phyloP scores from a whole-genome alignment of 2,888 invertebrate genomes.

The Spodoptera picta region DNA sequence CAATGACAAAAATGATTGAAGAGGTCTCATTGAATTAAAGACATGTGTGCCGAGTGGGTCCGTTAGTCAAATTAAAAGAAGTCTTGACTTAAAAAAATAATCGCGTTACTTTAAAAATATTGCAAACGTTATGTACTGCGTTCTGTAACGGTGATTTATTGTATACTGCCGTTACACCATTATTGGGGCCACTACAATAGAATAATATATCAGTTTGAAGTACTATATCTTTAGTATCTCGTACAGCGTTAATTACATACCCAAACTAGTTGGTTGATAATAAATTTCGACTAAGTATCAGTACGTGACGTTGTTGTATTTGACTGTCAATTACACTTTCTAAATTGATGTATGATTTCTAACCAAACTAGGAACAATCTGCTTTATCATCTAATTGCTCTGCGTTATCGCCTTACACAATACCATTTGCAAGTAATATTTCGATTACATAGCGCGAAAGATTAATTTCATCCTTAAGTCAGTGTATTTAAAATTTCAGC shows the following conservation, averaged over 20 bases:
- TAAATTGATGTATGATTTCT: conserved; percentile 50
- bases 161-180: conserved; percentile 22
- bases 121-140: conserved; percentile 9
- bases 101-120: conserved; percentile 12
- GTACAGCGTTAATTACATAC: conserved; percentile 37
- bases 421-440: conserved; percentile 26
- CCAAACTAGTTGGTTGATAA: conserved; percentile 12
- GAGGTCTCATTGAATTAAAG: conserved; percentile 29
- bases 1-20: conserved; percentile 20
- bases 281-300: conserved; percentile 33
- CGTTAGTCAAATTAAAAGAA: conserved; percentile 47
- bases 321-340: conserved; percentile 51
- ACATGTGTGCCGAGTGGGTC: conserved; percentile 35
- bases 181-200: conserved; percentile 19
- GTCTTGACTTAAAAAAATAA: conserved; percentile 30
- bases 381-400: conserved; percentile 52
- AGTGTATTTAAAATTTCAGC: conserved; percentile 30
- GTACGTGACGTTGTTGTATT: conserved; percentile 33
- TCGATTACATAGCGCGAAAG: conserved; percentile 30
- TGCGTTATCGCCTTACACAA: conserved; percentile 23
- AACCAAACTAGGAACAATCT: conserved; percentile 36
- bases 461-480: conserved; percentile 22
- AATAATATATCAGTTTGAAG: conserved; percentile 26
- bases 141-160: conserved; percentile 44
- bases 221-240: conserved; percentile 16